A percentile compares a stretch with the other conserved stretches of the same genome.
Evolutionary conservation across 2,113 vertebrate genomes (phyloP).

Genomic region (Oryctolagus cuniculus): mOryCun1.1 NC_091451.1:11331501-11332000

Average conservation of each 20-base stretch:
- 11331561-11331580: constrained; percentile 71
- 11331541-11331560: constrained; percentile 38
- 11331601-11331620: constrained; percentile 57
- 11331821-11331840: constrained; percentile 56
- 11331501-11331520: constrained; percentile 41
- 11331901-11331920: background rate
- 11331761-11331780: background rate
- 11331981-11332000: too few species aligned
- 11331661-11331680: constrained; percentile 9
- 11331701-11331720: constrained; percentile 33
- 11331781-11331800: too few species aligned
- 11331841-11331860: background rate
- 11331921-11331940: background rate
- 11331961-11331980: too few species aligned
- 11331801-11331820: background rate
- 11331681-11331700: constrained; percentile 51
- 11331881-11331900: background rate
- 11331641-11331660: constrained; percentile 69
- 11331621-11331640: constrained; percentile 50
- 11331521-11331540: background rate
- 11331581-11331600: constrained; percentile 44
- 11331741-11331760: background rate
- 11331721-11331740: background rate
- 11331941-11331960: too few species aligned
- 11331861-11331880: background rate